Evolutionary conservation across 2,113 vertebrate genomes (phyloP).

Genomic region (Hipposideros armiger): DNA sequence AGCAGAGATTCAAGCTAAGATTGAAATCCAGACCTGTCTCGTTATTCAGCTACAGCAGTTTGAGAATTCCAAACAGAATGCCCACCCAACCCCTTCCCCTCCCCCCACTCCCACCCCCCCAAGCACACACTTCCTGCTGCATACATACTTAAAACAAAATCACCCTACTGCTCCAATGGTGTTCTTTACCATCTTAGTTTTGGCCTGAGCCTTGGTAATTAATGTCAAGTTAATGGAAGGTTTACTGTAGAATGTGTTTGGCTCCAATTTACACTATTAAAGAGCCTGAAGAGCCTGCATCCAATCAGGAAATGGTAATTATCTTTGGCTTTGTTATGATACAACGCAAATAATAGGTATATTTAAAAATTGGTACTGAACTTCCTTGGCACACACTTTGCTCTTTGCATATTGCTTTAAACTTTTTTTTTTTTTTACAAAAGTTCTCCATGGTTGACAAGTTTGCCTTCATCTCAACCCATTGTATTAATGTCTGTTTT

Average conservation of each 20-base stretch:
- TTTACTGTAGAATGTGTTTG: not conserved
- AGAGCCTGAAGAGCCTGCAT: slow-evolving; percentile 11
- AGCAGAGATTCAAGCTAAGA: not conserved
- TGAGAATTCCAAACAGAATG: not conserved
- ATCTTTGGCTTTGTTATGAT: slow-evolving; percentile 28
- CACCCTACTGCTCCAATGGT: not conserved
- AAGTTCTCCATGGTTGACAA: not conserved
- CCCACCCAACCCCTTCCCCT: no score
- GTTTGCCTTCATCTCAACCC: not conserved
- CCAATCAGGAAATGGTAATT: slow-evolving; percentile 7
- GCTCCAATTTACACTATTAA: not conserved
- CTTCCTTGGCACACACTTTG: not conserved
- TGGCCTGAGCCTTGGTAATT: slow-evolving; percentile 45
- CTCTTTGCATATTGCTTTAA: not conserved
- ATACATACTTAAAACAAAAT: not conserved
- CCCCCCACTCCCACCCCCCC: no score
- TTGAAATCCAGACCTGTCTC: not conserved
- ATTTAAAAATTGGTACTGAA: not conserved
- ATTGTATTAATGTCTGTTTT: not conserved
- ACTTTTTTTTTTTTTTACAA: not conserved
- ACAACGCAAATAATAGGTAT: not conserved
- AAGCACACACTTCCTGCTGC: not conserved
- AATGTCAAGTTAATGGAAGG: slow-evolving; percentile 17
- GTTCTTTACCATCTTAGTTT: not conserved
- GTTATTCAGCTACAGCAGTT: not conserved